Conservation (phyloP, 2,888 invertebrate genomes). For the Macropis europaea region DNA sequence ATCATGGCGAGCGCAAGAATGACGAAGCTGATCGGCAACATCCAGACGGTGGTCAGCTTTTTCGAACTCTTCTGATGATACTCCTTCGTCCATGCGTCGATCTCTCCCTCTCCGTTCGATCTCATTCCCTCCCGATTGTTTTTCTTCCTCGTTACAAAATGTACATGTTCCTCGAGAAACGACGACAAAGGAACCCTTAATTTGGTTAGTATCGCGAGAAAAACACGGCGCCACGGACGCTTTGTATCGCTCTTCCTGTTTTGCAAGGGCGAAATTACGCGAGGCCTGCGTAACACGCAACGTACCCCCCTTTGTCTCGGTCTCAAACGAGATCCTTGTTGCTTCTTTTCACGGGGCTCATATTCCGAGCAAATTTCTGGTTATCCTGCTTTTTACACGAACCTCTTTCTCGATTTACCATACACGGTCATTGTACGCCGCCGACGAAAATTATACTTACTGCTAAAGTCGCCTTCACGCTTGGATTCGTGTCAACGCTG, state of each 20-base stretch:
- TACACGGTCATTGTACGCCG: no score
- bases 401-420: background rate
- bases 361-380: conserved; percentile 21
- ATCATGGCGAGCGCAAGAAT: background rate
- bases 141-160: no score
- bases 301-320: conserved; percentile 7
- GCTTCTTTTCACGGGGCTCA: conserved; percentile 32
- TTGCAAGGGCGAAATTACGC: conserved; percentile 26
- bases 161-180: conserved; percentile 33
- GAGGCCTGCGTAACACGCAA: conserved; percentile 21
- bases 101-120: no score
- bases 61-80: no score
- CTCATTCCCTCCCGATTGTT: background rate
- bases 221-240: conserved; percentile 8
- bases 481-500: background rate
- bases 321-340: conserved; percentile 46
- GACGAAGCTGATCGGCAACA: conserved; percentile 2
- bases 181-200: conserved; percentile 18
- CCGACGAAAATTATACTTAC: background rate
- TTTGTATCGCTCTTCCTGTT: conserved; percentile 33
- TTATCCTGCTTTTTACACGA: conserved; percentile 7
- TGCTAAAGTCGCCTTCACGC: background rate
- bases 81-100: no score
- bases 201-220: conserved; percentile 13
- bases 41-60: no score